Conservation (phyloP, 2,797 vertebrate genomes). For the Natrix natrix region DNA sequence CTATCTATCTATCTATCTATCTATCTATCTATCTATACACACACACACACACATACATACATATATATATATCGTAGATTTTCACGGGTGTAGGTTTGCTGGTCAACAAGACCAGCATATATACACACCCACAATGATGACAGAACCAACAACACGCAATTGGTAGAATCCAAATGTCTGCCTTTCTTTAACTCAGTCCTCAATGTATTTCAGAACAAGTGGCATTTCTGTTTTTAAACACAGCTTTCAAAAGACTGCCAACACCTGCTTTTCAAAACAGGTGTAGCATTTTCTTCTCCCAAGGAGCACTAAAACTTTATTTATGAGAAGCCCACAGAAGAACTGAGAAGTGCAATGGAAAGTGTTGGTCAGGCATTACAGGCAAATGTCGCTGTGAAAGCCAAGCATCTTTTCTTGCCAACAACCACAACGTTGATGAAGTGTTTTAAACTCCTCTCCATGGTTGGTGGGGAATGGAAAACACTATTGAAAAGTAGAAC, state of each 20-base stretch:
- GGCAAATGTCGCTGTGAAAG: neutral
- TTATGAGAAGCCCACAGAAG: neutral
- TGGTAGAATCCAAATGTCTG: neutral
- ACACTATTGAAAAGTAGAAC: neutral
- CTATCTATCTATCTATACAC: no score
- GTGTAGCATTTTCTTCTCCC: neutral
- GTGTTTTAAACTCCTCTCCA: neutral
- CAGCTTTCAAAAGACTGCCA: neutral
- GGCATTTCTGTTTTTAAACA: neutral
- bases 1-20: no score
- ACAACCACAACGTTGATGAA: neutral
- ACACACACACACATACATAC: no score
- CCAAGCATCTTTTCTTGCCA: neutral
- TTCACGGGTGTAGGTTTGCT: no score
- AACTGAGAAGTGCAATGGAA: neutral
- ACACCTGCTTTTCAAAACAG: neutral
- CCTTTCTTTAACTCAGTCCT: neutral
- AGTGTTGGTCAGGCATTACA: neutral
- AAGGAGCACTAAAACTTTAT: neutral
- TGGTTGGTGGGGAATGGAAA: neutral
- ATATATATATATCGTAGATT: no score
- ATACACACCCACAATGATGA: neutral
- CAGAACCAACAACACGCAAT: neutral
- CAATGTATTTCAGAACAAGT: neutral
- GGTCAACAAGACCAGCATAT: no score